A percentile compares a stretch with the other conserved stretches of the same genome.
Conservation (phyloP, 2,888 invertebrate genomes). For the Colletes collaris region DNA sequence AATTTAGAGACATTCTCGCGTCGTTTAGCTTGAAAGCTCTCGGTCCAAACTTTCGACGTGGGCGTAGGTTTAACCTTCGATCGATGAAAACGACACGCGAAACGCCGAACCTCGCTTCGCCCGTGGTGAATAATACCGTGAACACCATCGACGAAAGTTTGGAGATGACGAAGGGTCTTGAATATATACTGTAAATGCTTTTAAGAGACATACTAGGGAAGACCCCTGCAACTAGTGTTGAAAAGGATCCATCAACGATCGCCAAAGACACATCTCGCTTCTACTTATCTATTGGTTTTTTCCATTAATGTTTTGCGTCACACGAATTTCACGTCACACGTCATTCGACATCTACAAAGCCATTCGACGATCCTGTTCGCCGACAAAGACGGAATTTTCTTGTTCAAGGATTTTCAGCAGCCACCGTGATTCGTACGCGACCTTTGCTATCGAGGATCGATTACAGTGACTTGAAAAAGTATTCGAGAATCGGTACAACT, state of each 20-base stretch:
- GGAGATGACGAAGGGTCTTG: constrained; percentile 17
- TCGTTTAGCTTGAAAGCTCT: constrained; percentile 12
- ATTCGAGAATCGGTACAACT: no score
- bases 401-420: neutral
- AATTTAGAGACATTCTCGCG: constrained; percentile 7
- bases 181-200: constrained; percentile 18
- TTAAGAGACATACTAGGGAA: constrained; percentile 45
- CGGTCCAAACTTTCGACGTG: constrained; percentile 3
- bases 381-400: neutral
- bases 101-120: neutral
- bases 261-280: constrained; percentile 57
- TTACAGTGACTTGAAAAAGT: no score
- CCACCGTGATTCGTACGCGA: neutral
- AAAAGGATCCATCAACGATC: constrained; percentile 63
- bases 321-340: constrained; percentile 56
- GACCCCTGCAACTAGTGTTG: constrained; percentile 57
- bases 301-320: constrained; percentile 54
- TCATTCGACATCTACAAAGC: constrained; percentile 44
- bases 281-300: constrained; percentile 47
- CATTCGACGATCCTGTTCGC: constrained; percentile 15
- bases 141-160: neutral
- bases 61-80: neutral
- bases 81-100: constrained; percentile 7
- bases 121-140: no score
- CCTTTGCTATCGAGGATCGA: no score